Base-by-base conservation (phyloP, 2,888 invertebrate genomes). In the Graphium colonna region DNA sequence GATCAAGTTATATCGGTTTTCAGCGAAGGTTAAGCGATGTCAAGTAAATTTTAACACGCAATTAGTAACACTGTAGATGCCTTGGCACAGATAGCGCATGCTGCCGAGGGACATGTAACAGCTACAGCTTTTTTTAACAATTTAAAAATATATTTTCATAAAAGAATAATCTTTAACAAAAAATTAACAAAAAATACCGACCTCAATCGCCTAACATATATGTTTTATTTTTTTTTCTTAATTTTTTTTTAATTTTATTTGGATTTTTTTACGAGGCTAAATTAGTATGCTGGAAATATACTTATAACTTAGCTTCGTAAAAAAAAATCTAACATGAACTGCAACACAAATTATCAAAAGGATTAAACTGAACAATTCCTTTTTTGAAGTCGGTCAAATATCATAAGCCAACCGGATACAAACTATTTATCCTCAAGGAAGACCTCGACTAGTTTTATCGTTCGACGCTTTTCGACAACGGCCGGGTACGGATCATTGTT, bases 31-130 rank as follows among this genome's bases (percentile, higher is more conserved):
- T 82, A 79, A 79, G 74, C 73, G 80, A 77, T 78, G 85, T 85
- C 85, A 82, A 82, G 84, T 84, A 79, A 86, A 85, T 79, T 86
- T 85, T 83, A 83, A 82, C 85, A 85, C 84, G 85, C 83, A 85
- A 87, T 87, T 85, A 82, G 80, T 78, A 79, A 75, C 71, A 72
- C 73, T 72, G 57, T 71, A 73, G 78, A 78, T 72, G 77, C 83
- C 84, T 87, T 86, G 86, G 82, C 86, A 83, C 79, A 75, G 73
- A 84, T 85, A 70, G 71, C 67, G 68, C 67, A 65, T 67, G 62
- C 68, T 68, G 71, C 68, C 77, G 77, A 78, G 77, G 79, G 80
- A 79, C 77, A 15, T 41, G 33, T 59, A 36, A 38, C 8, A 13
- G 31, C 10, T 45, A 39, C 39, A 46, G 52, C 50, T 51, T 31